Conservation (phyloP, 2,113 vertebrate genomes). For the Odobenus rosmarus region DNA sequence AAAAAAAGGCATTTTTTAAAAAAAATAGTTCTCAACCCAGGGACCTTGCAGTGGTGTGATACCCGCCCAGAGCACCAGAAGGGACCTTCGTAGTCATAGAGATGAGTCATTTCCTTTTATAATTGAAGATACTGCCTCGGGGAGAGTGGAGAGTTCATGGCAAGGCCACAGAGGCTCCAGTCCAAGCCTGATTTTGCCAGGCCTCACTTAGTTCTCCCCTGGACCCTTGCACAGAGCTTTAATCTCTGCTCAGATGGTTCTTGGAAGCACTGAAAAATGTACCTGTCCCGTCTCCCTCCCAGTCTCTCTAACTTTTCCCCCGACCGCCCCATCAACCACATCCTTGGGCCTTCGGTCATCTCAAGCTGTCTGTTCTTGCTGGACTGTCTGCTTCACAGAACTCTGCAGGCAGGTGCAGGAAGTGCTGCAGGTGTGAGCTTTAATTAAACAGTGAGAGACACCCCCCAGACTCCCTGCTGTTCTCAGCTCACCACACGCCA, state of each 20-base stretch:
- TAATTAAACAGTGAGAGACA: not conserved
- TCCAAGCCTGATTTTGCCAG: not conserved
- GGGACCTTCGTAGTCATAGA: not conserved
- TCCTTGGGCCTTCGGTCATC: not conserved
- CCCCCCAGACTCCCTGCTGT: not conserved
- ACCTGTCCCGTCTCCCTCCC: not conserved
- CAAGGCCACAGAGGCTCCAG: not conserved
- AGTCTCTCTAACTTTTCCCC: no score
- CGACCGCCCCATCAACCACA: not conserved
- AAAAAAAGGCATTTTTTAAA: not conserved
- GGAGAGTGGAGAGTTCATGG: not conserved
- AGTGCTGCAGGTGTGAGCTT: constrained; percentile 23
- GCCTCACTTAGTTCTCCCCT: not conserved
- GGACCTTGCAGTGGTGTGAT: not conserved
- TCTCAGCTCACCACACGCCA: not conserved
- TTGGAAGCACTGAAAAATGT: not conserved
- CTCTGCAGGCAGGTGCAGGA: not conserved
- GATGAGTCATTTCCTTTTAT: not conserved
- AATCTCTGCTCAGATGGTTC: not conserved
- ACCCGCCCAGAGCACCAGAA: not conserved
- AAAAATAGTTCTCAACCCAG: not conserved
- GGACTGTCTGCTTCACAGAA: not conserved
- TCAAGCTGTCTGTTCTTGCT: not conserved
- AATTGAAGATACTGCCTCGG: not conserved
- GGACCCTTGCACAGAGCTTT: not conserved